phyloP scores from a whole-genome alignment of 1,140 invertebrate species.

The Meloidogyne exigua region DNA sequence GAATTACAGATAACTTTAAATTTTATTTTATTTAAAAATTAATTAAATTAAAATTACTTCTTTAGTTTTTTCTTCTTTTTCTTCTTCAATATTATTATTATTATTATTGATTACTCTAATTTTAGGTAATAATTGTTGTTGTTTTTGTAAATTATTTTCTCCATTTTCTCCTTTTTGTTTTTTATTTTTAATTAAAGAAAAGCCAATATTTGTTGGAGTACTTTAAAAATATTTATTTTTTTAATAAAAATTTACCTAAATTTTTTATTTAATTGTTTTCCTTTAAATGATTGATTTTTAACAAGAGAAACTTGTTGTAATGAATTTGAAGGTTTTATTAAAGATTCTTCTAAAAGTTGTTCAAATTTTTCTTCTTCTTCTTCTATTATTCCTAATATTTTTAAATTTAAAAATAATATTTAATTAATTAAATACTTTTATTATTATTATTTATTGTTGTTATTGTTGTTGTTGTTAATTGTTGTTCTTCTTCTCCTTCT shows the following conservation, averaged over 20 bases:
- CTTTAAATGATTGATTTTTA: constrained; percentile 5
- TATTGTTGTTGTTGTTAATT: no score
- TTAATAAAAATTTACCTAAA: neutral
- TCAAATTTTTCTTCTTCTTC: neutral
- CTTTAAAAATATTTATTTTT: neutral
- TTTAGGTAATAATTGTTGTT: constrained; percentile 1
- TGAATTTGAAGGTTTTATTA: constrained; percentile 1
- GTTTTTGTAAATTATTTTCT: neutral
- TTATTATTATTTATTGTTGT: no score
- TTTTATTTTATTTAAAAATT: neutral
- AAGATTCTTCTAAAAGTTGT: constrained; percentile 1
- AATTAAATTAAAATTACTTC: neutral
- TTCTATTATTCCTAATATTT: neutral
- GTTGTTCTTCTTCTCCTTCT: neutral
- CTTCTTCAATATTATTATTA: neutral
- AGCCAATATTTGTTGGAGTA: constrained; percentile 1
- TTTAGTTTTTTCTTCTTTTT: neutral
- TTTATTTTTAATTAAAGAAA: neutral
- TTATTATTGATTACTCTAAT: neutral
- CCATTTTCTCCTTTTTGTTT: neutral
- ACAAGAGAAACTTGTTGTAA: neutral
- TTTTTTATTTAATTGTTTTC: neutral
- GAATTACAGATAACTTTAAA: neutral
- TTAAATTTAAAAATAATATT: neutral
- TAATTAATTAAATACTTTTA: neutral